A percentile compares a stretch with the other conserved stretches of the same genome.
These are phyloP conservation scores for Drosophila kanekoi DNA, from an alignment of 2,888 invertebrate species.

Conservation along the genomic window DNA sequence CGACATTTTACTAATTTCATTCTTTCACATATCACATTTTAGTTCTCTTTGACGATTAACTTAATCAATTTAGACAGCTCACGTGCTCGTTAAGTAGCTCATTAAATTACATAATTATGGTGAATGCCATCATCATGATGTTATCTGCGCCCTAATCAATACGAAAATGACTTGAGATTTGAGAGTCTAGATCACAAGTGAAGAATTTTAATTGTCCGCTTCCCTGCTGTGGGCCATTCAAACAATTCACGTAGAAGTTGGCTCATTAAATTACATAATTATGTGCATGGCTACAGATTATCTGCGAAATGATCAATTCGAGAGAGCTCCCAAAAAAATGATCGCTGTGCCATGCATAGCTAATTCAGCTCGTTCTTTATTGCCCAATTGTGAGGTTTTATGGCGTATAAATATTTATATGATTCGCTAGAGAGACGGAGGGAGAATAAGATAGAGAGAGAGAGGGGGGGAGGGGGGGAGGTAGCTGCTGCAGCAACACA, in stretches of 20 bases:
- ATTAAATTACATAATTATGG: conserved; percentile 27
- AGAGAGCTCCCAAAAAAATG: conserved; percentile 28
- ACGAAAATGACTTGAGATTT: conserved; percentile 14
- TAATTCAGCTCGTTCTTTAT: conserved; percentile 58
- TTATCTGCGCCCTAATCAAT: conserved; percentile 32
- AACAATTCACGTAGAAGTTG: conserved; percentile 37
- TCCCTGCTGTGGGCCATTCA: conserved; percentile 27
- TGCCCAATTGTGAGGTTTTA: conserved; percentile 53
- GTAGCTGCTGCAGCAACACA: conserved; percentile 16
- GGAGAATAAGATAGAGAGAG: background rate
- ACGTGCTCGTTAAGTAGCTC: conserved; percentile 29
- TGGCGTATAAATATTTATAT: conserved; percentile 60
- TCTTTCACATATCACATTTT: no score
- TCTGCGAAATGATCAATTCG: conserved; percentile 34
- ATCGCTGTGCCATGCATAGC: conserved; percentile 45
- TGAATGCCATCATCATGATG: background rate
- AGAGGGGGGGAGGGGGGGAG: background rate
- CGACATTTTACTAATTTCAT: background rate
- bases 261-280: conserved; percentile 45
- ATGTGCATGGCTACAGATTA: conserved; percentile 27
- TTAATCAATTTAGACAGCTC: conserved; percentile 4
- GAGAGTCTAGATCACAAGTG: background rate
- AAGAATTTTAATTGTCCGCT: conserved; percentile 23
- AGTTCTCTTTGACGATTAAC: conserved; percentile 11
- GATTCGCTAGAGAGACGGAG: conserved; percentile 12